Evolutionary conservation across 1,140 invertebrate genomes (phyloP).

Genomic region (Chymomyza costata): DNA sequence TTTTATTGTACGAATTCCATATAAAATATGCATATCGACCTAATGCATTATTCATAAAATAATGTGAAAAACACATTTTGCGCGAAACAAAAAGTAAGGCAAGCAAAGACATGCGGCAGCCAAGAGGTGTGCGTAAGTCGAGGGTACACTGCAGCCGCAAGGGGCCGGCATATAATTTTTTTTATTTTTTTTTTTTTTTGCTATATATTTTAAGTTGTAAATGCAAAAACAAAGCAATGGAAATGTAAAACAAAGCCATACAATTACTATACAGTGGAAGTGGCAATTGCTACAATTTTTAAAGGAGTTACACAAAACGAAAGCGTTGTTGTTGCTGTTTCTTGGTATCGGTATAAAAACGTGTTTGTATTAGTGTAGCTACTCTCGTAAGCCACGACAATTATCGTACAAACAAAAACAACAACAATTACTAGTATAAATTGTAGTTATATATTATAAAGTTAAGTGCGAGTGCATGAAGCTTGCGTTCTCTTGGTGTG

Average conservation of each 20-base stretch:
- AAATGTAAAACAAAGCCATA: constrained; percentile 18
- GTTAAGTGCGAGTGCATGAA: constrained; percentile 69
- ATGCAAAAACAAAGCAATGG: constrained; percentile 39
- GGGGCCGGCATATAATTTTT: constrained; percentile 3
- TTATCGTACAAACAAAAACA: constrained; percentile 2
- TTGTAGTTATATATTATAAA: constrained; percentile 73
- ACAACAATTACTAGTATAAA: constrained; percentile 37
- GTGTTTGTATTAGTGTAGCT: neutral
- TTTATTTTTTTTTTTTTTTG: constrained; percentile 37
- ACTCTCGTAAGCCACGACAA: constrained; percentile 14
- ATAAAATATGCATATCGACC: constrained; percentile 73
- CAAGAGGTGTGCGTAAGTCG: neutral
- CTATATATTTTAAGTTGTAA: constrained; percentile 36
- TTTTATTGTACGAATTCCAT: constrained; percentile 74
- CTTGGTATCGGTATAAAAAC: too few relatives aligned
- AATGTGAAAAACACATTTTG: constrained; percentile 72
- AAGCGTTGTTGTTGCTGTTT: too few relatives aligned
- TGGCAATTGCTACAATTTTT: too few relatives aligned
- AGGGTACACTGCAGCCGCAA: constrained; percentile 3
- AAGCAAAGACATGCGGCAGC: neutral
- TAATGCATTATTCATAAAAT: constrained; percentile 72
- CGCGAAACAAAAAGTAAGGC: constrained; percentile 13
- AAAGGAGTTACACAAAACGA: neutral
- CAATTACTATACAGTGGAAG: constrained; percentile 48
- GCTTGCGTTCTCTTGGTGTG: constrained; percentile 20